phyloP scores from a whole-genome alignment of 2,888 invertebrate genomes.

The Thysanoteuthis rhombus region DNA sequence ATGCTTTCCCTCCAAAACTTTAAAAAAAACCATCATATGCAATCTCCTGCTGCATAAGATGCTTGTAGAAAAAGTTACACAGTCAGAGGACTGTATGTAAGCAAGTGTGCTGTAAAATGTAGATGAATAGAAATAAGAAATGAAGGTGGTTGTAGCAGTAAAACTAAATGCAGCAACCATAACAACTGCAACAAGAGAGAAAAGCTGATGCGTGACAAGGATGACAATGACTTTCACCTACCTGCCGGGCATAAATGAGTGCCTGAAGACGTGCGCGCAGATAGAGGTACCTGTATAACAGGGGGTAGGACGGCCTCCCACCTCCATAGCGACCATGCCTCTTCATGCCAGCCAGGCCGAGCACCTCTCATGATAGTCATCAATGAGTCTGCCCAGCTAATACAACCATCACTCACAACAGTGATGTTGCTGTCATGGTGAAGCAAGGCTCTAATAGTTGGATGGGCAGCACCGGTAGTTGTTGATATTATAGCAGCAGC shows the following conservation, averaged over 20 bases:
- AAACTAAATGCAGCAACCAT: neutral
- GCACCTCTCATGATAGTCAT: conserved; percentile 30
- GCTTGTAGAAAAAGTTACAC: neutral
- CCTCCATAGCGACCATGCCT: conserved; percentile 31
- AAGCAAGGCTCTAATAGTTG: neutral
- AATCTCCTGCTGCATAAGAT: neutral
- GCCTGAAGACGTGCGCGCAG: conserved; percentile 26
- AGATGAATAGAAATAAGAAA: neutral
- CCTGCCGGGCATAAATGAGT: conserved; percentile 29
- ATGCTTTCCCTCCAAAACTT: neutral
- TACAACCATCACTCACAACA: conserved; percentile 26
- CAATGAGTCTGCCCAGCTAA: conserved; percentile 23
- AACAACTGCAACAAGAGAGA: neutral
- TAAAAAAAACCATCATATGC: neutral
- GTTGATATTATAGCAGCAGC: neutral
- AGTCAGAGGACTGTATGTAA: neutral
- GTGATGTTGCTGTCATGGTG: conserved; percentile 21
- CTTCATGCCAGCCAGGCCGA: conserved; percentile 31
- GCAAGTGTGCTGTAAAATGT: neutral
- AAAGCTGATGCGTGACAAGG: conserved; percentile 1
- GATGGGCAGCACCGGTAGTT: neutral
- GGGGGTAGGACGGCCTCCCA: conserved; percentile 30
- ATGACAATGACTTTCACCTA: conserved; percentile 30
- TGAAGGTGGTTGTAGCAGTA: neutral
- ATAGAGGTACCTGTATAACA: conserved; percentile 26